Evolutionary conservation across 2,888 invertebrate species (phyloP).

Genomic region (Synergus itoensis): DNA sequence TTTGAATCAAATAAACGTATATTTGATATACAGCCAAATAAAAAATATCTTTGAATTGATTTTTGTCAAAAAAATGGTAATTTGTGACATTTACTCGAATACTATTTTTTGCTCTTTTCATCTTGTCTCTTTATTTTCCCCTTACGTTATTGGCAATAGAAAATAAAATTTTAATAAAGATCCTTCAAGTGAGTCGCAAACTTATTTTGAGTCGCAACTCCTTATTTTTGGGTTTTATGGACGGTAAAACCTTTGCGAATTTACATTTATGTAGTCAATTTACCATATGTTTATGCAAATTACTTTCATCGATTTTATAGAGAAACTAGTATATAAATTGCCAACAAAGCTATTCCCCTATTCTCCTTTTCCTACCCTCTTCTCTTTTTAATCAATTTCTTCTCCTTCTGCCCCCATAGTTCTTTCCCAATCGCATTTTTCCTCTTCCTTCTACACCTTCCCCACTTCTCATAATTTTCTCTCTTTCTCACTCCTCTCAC

Average conservation of each 20-base stretch:
- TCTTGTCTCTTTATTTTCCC: too few relatives aligned
- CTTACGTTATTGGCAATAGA: too few relatives aligned
- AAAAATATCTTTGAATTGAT: too few relatives aligned
- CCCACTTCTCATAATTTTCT: slow-evolving; percentile 8
- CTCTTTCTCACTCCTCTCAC: slow-evolving; percentile 39
- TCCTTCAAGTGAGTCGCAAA: too few relatives aligned
- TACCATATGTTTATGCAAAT: slow-evolving; percentile 4
- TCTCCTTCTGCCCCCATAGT: slow-evolving; percentile 30
- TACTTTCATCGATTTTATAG: not conserved
- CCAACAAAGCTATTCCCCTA: not conserved
- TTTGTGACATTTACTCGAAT: too few relatives aligned
- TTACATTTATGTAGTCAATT: not conserved
- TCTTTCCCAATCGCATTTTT: slow-evolving; percentile 46
- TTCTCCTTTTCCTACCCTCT: not conserved
- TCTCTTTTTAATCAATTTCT: not conserved
- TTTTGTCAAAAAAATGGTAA: too few relatives aligned
- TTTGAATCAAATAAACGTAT: too few relatives aligned
- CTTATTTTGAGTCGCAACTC: not conserved
- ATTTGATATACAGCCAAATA: too few relatives aligned
- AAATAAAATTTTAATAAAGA: too few relatives aligned
- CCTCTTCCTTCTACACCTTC: slow-evolving; percentile 48
- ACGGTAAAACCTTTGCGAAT: slow-evolving; percentile 1
- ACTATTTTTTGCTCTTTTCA: too few relatives aligned
- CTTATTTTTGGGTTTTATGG: slow-evolving; percentile 41
- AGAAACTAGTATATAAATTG: not conserved